These are phyloP conservation scores for Scylla paramamosain DNA, from an alignment of 1,140 invertebrate species.

Conservation along the genomic window DNA sequence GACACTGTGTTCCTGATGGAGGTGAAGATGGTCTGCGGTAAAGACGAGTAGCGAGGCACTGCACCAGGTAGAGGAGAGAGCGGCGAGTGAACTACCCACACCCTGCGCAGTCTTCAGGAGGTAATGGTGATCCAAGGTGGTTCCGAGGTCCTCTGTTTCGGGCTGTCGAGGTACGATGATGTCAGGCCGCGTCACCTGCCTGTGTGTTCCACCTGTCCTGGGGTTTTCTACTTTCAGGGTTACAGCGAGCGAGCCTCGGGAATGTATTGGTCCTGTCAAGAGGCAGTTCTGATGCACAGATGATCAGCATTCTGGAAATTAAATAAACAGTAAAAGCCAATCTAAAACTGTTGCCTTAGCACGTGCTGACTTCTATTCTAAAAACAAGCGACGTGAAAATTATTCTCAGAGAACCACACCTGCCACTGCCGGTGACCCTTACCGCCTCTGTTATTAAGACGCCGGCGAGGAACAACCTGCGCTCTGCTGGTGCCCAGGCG, in stretches of 20 bases:
- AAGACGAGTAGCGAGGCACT: not conserved
- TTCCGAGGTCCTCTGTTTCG: not conserved
- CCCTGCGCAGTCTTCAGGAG: constrained; percentile 46
- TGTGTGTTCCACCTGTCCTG: not conserved
- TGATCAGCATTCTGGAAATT: not conserved
- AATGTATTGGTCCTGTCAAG: not conserved
- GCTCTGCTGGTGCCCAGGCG: not conserved
- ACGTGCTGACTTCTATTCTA: constrained; percentile 17
- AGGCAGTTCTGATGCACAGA: not conserved
- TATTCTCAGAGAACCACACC: constrained; percentile 29
- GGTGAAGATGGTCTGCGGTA: not conserved
- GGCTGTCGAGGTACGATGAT: constrained; percentile 59
- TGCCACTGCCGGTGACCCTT: constrained; percentile 50
- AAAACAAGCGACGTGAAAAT: constrained; percentile 23
- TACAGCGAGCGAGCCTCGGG: not conserved
- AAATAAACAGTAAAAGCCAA: not conserved
- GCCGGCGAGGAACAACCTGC: not conserved
- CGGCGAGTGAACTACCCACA: not conserved
- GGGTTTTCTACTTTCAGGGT: not conserved
- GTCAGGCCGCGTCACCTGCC: not conserved
- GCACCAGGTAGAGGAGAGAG: not conserved
- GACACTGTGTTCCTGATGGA: not conserved
- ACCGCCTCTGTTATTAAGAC: constrained; percentile 42
- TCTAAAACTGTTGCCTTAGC: not conserved
- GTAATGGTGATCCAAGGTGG: constrained; percentile 65